phyloP scores from a whole-genome alignment of 2,888 invertebrate genomes.

The Sycophila texana region DNA sequence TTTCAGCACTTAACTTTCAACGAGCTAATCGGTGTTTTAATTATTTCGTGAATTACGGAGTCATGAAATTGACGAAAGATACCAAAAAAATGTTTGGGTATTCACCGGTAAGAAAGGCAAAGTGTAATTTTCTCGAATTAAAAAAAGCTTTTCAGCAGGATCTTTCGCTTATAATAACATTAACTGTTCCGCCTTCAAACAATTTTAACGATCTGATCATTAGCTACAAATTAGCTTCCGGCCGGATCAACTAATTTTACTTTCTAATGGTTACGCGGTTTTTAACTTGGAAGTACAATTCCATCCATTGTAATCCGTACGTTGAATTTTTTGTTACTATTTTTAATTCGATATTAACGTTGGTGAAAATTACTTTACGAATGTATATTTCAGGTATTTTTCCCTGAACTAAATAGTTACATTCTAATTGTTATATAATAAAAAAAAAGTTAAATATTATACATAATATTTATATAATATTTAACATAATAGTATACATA shows the following conservation, averaged over 20 bases:
- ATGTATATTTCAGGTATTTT: no score
- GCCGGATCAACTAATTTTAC: constrained; percentile 27
- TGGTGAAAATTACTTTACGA: no score
- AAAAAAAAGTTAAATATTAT: no score
- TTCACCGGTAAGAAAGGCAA: constrained; percentile 38
- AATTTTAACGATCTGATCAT: constrained; percentile 20
- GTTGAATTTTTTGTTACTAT: no score
- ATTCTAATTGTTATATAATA: no score
- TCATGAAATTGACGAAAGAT: constrained; percentile 1
- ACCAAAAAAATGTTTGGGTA: not conserved
- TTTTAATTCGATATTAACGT: no score
- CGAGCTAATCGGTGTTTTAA: not conserved
- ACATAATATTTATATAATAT: no score
- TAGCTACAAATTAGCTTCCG: constrained; percentile 28
- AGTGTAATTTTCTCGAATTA: constrained; percentile 5
- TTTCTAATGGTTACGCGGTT: constrained; percentile 15
- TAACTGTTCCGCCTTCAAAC: constrained; percentile 19
- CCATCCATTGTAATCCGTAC: not conserved
- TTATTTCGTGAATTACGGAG: constrained; percentile 1
- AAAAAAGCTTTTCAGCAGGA: constrained; percentile 9
- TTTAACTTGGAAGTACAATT: not conserved
- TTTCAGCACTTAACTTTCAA: not conserved
- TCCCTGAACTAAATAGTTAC: no score
- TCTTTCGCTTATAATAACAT: not conserved
- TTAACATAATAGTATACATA: no score